Conservation (phyloP, 2,113 vertebrate species). For the Syrrhaptes paradoxus region DNA sequence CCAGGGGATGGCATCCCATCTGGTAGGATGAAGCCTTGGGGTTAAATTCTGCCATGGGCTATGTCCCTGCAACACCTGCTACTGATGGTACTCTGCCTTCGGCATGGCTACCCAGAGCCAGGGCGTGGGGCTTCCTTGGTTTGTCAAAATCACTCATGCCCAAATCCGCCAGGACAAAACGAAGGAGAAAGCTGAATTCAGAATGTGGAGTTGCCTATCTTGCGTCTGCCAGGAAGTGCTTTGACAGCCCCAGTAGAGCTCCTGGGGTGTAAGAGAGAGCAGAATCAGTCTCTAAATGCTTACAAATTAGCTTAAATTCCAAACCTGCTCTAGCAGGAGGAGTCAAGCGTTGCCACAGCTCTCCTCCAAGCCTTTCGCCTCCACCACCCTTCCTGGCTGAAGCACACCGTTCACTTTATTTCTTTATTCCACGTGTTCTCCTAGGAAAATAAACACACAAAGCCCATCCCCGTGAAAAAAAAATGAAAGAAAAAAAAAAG, state of each 20-base stretch:
- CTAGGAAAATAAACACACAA: not conserved
- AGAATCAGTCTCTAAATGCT: slow-evolving; percentile 14
- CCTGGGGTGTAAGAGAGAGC: not conserved
- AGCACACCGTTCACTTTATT: not conserved
- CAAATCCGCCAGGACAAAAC: not conserved
- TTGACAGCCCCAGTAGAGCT: not conserved
- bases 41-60: slow-evolving; percentile 16
- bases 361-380: not conserved
- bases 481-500: rapidly evolving
- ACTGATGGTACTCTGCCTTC: rapidly evolving
- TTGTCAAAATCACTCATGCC: not conserved
- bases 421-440: not conserved
- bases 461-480: rapidly evolving
- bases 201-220: not conserved
- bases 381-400: not conserved
- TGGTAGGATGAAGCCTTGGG: not conserved
- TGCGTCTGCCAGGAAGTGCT: not conserved
- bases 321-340: not conserved
- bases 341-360: not conserved
- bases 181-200: not conserved
- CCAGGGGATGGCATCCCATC: not conserved
- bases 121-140: rapidly evolving
- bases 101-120: rapidly evolving
- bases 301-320: slow-evolving; percentile 43
- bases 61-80: rapidly evolving